A percentile compares a stretch with the other conserved stretches of the same genome.
phyloP scores from a whole-genome alignment of 2,888 invertebrate species.

The Schizaphis graminum region DNA sequence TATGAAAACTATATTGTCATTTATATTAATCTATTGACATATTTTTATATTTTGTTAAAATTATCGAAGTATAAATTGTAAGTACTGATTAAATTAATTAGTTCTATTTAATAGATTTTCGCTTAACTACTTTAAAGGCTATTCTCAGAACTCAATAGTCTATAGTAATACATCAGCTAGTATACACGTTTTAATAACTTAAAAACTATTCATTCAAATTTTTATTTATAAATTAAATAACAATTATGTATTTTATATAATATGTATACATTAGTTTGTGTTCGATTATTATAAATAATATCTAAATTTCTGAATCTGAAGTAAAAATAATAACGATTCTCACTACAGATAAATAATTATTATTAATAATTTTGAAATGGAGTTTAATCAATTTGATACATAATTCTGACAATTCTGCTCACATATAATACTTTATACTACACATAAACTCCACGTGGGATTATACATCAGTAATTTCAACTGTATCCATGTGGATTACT shows the following conservation, averaged over 20 bases:
- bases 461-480: background rate
- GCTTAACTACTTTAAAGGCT: background rate
- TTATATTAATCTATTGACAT: background rate
- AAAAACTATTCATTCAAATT: background rate
- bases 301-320: background rate
- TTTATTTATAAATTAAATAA: too few relatives aligned
- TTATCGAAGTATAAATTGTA: background rate
- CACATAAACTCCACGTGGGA: background rate
- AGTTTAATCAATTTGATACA: background rate
- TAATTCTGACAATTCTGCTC: background rate
- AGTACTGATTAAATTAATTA: background rate
- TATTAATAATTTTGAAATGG: background rate
- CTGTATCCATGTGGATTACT: background rate
- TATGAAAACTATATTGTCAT: background rate
- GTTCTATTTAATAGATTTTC: background rate
- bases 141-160: background rate
- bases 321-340: background rate
- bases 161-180: background rate
- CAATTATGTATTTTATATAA: too few relatives aligned
- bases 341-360: background rate
- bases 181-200: background rate
- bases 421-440: background rate
- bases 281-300: background rate
- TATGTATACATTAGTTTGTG: too few relatives aligned
- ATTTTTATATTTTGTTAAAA: background rate